Evolutionary conservation across 2,888 invertebrate species (phyloP).

Genomic region (Protodeltote pygarga): DNA sequence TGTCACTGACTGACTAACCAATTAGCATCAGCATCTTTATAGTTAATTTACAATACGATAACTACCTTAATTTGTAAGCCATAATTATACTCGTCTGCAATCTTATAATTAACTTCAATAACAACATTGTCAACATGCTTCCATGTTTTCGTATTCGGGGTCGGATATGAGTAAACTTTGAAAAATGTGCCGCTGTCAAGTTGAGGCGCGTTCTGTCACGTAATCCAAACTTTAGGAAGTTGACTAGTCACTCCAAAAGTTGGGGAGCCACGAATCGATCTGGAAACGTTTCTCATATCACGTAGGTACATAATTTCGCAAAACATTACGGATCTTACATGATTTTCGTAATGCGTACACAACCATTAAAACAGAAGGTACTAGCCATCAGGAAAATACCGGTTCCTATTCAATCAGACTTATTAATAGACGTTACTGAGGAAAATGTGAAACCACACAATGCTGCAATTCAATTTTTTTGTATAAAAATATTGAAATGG

Average conservation of each 20-base stretch:
- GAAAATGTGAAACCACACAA: slow-evolving; percentile 8
- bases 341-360: not conserved
- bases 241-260: slow-evolving; percentile 32
- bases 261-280: slow-evolving; percentile 50
- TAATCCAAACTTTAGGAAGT: slow-evolving; percentile 39
- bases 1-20: slow-evolving; percentile 41
- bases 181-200: slow-evolving; percentile 8
- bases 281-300: slow-evolving; percentile 60
- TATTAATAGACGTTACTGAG: slow-evolving; percentile 24
- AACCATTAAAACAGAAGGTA: slow-evolving; percentile 16
- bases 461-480: slow-evolving; percentile 1
- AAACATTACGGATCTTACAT: slow-evolving; percentile 27
- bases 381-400: slow-evolving; percentile 29
- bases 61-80: slow-evolving; percentile 40
- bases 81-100: slow-evolving; percentile 40
- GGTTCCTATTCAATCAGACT: slow-evolving; percentile 18
- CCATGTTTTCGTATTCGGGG: slow-evolving; percentile 1
- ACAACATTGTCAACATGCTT: slow-evolving; percentile 1
- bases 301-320: slow-evolving; percentile 53
- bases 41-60: slow-evolving; percentile 24
- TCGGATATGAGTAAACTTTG: slow-evolving; percentile 11
- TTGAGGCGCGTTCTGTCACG: slow-evolving; percentile 29
- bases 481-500: not conserved
- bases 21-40: slow-evolving; percentile 44
- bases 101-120: too few relatives aligned